Base-by-base conservation (phyloP, 2,797 vertebrate genomes). In the Danio jaintianensis region DNA sequence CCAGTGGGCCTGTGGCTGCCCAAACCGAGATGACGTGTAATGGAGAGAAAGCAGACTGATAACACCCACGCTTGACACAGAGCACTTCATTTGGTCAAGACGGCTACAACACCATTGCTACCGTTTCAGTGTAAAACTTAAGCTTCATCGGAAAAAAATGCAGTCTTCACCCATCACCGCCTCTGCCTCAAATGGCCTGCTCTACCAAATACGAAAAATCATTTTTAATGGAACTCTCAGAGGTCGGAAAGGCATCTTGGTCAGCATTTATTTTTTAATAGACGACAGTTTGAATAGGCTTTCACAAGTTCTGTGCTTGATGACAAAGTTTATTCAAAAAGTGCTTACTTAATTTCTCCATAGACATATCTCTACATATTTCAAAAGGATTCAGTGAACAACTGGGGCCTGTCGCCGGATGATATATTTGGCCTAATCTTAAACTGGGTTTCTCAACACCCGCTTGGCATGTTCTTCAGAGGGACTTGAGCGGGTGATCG, bases 1-100 rank as follows among this genome's bases (percentile, higher is more conserved):
- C 87, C 81, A 68, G 5, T 52, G 74, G 70, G 88, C 88, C 84
- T 2, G 0, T 69, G 86, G 87, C 86, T 40, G 15, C 70, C 45
- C 5, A 18, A 84, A 87, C 29, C 22, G 5, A 52, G 78, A 75
- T 75, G 78, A 86, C 43, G 78, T 86, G 83, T 83, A 87, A 81
- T 86, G 64, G 42, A 50, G 52, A 68, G 47, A 56, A 52, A 50
- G 16, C 43, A 40, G 45, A 15, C 59, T 52, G 40, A 52, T 73
- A 48, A 74, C 70, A 58, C 16, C 42, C 53, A 78, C 12, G 7
- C 38, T 42, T 64, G 13, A 64, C 61, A 67, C 15, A 6, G 70
- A 40, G 13, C 20, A 72, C 68, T 82, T 85, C 66, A 67, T 70
- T 75, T 62, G 76, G 45, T 22, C 55, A 42, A 45, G 50, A 56